Evolutionary conservation across 2,888 invertebrate species (phyloP), one percentile per base, ranked within the genome.

Genomic region (Mechanitis messenoides): DNA sequence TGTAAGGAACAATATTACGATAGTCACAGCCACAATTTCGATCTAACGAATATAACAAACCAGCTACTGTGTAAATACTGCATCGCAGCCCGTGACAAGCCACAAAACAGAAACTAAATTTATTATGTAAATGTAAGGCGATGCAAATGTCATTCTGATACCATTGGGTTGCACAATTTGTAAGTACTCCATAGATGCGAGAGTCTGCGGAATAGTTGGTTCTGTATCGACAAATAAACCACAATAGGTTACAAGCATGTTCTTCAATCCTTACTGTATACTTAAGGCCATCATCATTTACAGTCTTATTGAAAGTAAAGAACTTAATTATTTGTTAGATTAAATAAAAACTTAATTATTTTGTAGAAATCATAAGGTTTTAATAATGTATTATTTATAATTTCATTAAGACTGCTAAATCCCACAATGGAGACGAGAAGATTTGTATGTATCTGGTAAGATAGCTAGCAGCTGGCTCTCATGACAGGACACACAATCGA

Each of bases 121-220:
- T 75, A 74, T 31, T 50, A 50, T 70, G 71, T 65, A 67, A 73
- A 69, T 75, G 74, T 72, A 75, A 77, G 68, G 70, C 74, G 76
- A 87, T 87, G 87, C 86, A 83, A 81, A 81, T 77, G 77, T 81
- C 75, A 73, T 80, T 81, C 71, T 85, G 81, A 82, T 90, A 90
- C 89, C 89, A 83, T 89, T 87, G 82, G 89, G 87, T 87, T 88
- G 89, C 85, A 85, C 80, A 71, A 88, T 85, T 82, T 88, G 88
- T 82, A 87, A 88, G 88, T 87, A 89, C 83, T 90, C 89, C 89
- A 88, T 86, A 81, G 87, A 84, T 78, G 86, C 87, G 87, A 85
- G 80, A 83, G 86, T 77, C 89, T 87, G 89, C 88, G 88, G 87
- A 81, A 87, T 81, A 83, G 86, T 78, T 78, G 89, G 89, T 83